Percentiles rank a stretch among this genome's conserved stretches.
Evolutionary conservation across 2,797 vertebrate genomes (phyloP).

Genomic region (Apodemus agrarius): DNA sequence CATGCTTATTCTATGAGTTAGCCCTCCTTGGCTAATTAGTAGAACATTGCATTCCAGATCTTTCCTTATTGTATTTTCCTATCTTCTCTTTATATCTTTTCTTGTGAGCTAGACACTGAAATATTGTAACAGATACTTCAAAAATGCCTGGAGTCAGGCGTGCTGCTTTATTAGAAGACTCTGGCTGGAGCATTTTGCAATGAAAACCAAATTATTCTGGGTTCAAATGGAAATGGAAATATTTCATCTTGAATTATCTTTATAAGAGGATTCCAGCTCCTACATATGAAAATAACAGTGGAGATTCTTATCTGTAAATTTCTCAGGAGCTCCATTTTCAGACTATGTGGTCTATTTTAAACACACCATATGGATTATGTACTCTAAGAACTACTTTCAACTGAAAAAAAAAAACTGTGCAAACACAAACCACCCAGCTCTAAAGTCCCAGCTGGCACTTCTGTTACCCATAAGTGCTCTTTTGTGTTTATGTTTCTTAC

Average conservation of each 20-base stretch:
- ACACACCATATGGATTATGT: slow-evolving; percentile 82
- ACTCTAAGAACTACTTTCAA: slow-evolving; percentile 63
- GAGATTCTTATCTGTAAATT: slow-evolving; percentile 81
- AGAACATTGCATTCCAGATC: slow-evolving; percentile 45
- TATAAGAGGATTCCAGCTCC: slow-evolving; percentile 76
- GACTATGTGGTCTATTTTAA: slow-evolving; percentile 78
- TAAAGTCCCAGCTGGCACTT: slow-evolving; percentile 80
- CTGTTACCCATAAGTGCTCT: slow-evolving; percentile 79
- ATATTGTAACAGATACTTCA: slow-evolving; percentile 65
- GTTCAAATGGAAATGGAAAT: slow-evolving; percentile 79
- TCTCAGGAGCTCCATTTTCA: slow-evolving; percentile 82
- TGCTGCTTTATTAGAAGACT: slow-evolving; percentile 68
- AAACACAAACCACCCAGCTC: slow-evolving; percentile 79
- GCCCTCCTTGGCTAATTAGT: slow-evolving; percentile 19
- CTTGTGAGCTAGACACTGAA: slow-evolving; percentile 54
- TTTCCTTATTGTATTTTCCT: slow-evolving; percentile 46
- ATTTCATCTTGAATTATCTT: slow-evolving; percentile 80
- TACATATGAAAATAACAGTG: slow-evolving; percentile 75
- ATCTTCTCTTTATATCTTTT: slow-evolving; percentile 61
- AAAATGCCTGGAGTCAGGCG: slow-evolving; percentile 69
- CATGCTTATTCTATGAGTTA: slow-evolving; percentile 2
- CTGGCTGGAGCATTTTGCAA: slow-evolving; percentile 60
- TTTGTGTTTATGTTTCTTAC: slow-evolving; percentile 82
- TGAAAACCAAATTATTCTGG: slow-evolving; percentile 73
- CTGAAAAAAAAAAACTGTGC: slow-evolving; percentile 62